Percentiles rank a stretch among this genome's conserved stretches.
Conservation (phyloP, 2,888 invertebrate species). For the Tillus elongatus region DNA sequence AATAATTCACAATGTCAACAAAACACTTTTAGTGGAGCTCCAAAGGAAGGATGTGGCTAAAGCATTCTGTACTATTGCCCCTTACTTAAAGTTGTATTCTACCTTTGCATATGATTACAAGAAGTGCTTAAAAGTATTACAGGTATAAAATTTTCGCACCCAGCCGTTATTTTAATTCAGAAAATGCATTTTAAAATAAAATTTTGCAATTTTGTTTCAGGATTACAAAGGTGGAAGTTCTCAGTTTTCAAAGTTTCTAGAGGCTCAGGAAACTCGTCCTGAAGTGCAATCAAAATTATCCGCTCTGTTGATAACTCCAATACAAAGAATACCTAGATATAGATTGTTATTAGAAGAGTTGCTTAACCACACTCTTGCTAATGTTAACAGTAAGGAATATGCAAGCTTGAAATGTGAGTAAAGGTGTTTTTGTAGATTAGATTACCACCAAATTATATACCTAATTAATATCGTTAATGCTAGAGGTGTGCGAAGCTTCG, state of each 20-base stretch:
- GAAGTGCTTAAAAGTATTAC: conserved; percentile 50
- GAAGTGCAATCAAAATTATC: conserved; percentile 62
- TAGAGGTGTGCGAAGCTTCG: too few relatives aligned
- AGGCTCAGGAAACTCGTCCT: conserved; percentile 56
- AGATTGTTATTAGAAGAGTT: conserved; percentile 62
- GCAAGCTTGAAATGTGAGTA: conserved; percentile 44
- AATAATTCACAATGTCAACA: conserved; percentile 55
- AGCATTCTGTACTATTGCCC: conserved; percentile 62
- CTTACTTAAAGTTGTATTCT: conserved; percentile 69
- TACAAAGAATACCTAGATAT: conserved; percentile 71
- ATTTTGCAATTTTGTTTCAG: too few relatives aligned
- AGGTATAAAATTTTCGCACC: conserved; percentile 47
- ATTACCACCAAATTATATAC: too few relatives aligned
- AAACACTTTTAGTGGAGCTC: conserved; percentile 51
- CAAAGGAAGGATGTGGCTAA: conserved; percentile 50
- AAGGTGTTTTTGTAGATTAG: too few relatives aligned
- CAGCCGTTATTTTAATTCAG: too few relatives aligned
- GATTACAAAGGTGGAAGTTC: conserved; percentile 45
- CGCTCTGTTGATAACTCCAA: conserved; percentile 65
- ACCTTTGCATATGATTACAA: conserved; percentile 68
- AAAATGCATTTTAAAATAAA: too few relatives aligned
- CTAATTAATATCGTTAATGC: too few relatives aligned
- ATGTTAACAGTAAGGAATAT: conserved; percentile 49
- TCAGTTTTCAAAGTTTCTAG: conserved; percentile 49
- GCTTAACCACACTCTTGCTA: conserved; percentile 51